These are phyloP conservation scores for Aspidiotus rigidus DNA, from an alignment of 2,888 invertebrate genomes.

Conservation along the genomic window DNA sequence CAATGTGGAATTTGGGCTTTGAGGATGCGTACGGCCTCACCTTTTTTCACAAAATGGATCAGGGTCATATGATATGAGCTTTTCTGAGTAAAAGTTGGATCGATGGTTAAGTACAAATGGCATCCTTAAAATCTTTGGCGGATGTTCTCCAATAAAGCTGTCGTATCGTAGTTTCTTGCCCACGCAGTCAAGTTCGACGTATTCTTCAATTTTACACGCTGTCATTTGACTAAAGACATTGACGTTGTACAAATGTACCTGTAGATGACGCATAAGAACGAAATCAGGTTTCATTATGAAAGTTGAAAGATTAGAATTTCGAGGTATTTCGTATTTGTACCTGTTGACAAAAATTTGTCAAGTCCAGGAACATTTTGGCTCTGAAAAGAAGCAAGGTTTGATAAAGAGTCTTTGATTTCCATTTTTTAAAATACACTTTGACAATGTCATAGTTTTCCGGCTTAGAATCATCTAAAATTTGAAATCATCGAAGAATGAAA, in stretches of 20 bases:
- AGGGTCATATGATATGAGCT: too few relatives aligned
- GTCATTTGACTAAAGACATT: conserved; percentile 10
- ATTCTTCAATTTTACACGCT: not conserved
- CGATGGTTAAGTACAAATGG: conserved; percentile 26
- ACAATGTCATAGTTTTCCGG: conserved; percentile 41
- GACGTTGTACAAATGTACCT: conserved; percentile 35
- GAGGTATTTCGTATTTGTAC: conserved; percentile 45
- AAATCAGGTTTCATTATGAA: too few relatives aligned
- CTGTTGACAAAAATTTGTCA: conserved; percentile 81
- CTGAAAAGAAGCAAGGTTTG: conserved; percentile 74
- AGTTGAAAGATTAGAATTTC: too few relatives aligned
- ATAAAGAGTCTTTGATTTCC: conserved; percentile 71
- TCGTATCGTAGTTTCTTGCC: conserved; percentile 11
- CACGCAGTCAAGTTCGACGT: not conserved
- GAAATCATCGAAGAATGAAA: too few relatives aligned
- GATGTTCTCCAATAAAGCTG: conserved; percentile 15
- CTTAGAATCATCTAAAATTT: too few relatives aligned
- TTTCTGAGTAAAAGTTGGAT: conserved; percentile 1
- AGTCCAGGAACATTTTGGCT: conserved; percentile 69
- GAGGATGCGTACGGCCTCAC: too few relatives aligned
- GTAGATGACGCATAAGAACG: not conserved
- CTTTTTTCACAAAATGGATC: too few relatives aligned
- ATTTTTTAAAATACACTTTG: conserved; percentile 64
- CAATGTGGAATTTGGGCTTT: too few relatives aligned
- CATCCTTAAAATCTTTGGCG: conserved; percentile 11